phyloP scores from a whole-genome alignment of 2,113 vertebrate species.

The Orthonyx spaldingii region DNA sequence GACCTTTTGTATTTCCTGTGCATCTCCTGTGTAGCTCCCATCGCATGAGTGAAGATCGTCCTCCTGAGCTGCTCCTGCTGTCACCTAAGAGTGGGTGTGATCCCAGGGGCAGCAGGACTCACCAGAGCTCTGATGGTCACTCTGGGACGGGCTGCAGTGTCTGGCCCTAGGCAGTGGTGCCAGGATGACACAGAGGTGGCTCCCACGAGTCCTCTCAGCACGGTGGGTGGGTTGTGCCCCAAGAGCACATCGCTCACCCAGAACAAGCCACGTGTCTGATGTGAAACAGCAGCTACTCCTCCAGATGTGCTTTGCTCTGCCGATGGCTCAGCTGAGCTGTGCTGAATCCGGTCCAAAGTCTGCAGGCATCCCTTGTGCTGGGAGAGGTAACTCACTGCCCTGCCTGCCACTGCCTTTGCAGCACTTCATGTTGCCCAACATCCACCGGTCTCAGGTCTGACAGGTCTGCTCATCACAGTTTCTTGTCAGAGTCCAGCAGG shows the following conservation, averaged over 20 bases:
- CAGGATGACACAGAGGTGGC: background rate
- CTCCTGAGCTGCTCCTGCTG: background rate
- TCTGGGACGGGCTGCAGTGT: background rate
- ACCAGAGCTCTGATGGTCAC: background rate
- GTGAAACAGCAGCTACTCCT: background rate
- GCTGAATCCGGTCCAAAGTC: background rate
- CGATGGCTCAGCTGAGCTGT: background rate
- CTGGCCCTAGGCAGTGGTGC: too few species aligned
- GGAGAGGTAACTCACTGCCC: background rate
- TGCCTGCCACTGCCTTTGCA: background rate
- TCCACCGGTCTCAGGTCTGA: rapidly evolving
- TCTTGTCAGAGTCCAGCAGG: background rate
- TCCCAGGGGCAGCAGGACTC: background rate
- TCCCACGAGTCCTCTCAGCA: rapidly evolving
- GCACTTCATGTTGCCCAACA: background rate
- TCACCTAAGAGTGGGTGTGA: background rate
- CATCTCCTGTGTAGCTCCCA: rapidly evolving
- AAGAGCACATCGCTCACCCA: rapidly evolving
- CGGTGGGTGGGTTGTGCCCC: background rate
- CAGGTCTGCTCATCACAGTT: background rate
- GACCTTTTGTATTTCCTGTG: background rate
- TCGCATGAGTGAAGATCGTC: rapidly evolving
- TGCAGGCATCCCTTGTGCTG: background rate
- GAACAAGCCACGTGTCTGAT: background rate
- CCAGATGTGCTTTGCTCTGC: background rate